Evolutionary conservation across 2,113 vertebrate genomes (phyloP).

Genomic region (Carassius auratus): DNA sequence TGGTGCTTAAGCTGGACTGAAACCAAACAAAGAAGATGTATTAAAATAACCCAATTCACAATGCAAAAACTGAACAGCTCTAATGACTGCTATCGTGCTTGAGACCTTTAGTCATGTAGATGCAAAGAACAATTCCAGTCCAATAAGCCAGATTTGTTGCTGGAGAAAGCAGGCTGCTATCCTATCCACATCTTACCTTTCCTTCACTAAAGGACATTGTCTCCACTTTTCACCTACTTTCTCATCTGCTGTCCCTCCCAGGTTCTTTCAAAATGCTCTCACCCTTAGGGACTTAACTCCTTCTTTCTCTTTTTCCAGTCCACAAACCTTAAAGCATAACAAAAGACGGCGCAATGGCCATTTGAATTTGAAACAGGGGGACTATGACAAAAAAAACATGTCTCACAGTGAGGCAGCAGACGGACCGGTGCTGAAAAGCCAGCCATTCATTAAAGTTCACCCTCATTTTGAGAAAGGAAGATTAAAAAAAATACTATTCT

Average conservation of each 20-base stretch:
- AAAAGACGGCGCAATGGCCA: constrained; percentile 74
- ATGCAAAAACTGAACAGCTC: not conserved
- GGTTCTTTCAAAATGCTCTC: constrained; percentile 67
- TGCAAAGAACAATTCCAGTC: constrained; percentile 48
- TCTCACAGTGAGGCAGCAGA: constrained; percentile 55
- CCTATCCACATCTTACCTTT: constrained; percentile 55
- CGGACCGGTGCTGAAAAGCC: constrained; percentile 52
- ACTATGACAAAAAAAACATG: constrained; percentile 61
- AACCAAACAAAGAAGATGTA: constrained; percentile 53
- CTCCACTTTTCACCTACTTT: constrained; percentile 49
- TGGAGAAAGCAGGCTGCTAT: constrained; percentile 60
- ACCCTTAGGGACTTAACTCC: constrained; percentile 72
- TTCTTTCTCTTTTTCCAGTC: constrained; percentile 71
- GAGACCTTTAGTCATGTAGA: constrained; percentile 14
- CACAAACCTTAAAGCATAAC: constrained; percentile 72
- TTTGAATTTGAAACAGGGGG: constrained; percentile 79
- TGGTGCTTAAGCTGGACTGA: constrained; percentile 13
- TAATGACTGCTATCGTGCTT: constrained; percentile 24
- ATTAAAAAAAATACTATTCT: not conserved
- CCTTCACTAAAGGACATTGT: constrained; percentile 43
- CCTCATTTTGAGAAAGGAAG: not conserved
- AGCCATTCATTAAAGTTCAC: constrained; percentile 54
- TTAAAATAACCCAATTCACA: constrained; percentile 33
- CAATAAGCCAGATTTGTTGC: constrained; percentile 63
- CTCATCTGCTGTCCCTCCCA: constrained; percentile 31